Evolutionary conservation across 2,888 invertebrate species (phyloP), one percentile per base, ranked within the genome.

Genomic region (Lasioglossum oenotherae): DNA sequence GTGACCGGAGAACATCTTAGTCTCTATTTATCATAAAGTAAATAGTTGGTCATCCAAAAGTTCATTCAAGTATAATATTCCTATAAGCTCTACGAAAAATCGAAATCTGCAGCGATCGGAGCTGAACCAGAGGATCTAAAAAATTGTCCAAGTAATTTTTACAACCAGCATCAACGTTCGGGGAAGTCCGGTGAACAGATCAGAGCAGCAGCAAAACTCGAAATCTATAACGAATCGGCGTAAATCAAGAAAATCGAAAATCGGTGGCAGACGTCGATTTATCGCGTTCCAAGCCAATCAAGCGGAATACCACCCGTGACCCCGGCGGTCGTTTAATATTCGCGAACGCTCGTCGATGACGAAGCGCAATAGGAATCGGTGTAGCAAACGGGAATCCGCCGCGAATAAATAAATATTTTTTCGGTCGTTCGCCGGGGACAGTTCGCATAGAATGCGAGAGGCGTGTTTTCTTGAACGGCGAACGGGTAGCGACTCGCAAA

Each of bases 331-430:
- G 86, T 60, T 86, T 85, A 78, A 81, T 81, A 86, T 85, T 78
- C 81, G 60, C 64, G 78, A 46, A 72, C 72, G 74, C 69, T 74
- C 72, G 69, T 71, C 60, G 76, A 86, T 81, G 86, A 86, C 86
- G 73, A 76, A 46, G 81, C 85, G 75, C 67, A 86, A 85, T 75
- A 60, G 78, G 46, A 31, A 38, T n/a, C 69, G 67, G 53, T 69
- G 38, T n/a, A 41, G 35, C 46, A n/a, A 14, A n/a, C 49, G 31
- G 41, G 60, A 46, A 80, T 69, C 31, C 46, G 41, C 31, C 41
- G 41, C 57, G 60, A 16, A 73, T 81, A 82, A 82, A 83, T 78
- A 82, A 84, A 82, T 87, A 80, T 84, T 74, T 87, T 81, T 81
- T 77, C 75, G 87, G 78, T 85, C 85, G 64, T 81, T 87, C 77